phyloP scores from a whole-genome alignment of 2,113 vertebrate species.

The Colossoma macropomum region DNA sequence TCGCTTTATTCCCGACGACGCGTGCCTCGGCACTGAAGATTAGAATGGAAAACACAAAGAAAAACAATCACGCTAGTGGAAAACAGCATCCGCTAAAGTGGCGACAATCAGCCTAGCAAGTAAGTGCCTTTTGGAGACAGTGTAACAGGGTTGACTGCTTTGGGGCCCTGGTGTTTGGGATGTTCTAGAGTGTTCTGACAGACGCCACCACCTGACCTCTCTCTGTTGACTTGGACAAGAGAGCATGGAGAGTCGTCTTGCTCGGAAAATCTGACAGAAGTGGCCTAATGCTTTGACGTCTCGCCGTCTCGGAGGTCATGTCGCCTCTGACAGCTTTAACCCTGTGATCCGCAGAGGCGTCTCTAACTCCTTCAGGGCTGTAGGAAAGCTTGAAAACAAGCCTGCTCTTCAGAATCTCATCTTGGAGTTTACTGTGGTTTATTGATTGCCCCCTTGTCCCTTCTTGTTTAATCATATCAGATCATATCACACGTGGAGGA shows the following conservation, averaged over 20 bases:
- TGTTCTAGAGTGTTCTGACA: conserved; percentile 12
- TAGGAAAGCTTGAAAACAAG: not conserved
- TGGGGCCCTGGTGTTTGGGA: not conserved
- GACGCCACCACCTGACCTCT: conserved; percentile 24
- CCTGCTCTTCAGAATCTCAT: not conserved
- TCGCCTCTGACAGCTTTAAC: conserved; percentile 60
- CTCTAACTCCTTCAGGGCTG: conserved; percentile 19
- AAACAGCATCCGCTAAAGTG: not conserved
- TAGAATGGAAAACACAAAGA: conserved; percentile 32
- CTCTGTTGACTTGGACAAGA: conserved; percentile 23
- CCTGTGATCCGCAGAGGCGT: conserved; percentile 59
- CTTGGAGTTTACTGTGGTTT: conserved; percentile 57
- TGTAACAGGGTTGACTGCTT: not conserved
- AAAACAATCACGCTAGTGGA: not conserved
- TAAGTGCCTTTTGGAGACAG: not conserved
- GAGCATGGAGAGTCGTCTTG: conserved; percentile 45
- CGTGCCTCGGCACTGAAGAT: conserved; percentile 17
- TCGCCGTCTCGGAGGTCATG: conserved; percentile 54
- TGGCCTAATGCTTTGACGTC: conserved; percentile 63
- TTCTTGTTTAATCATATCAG: conserved; percentile 71
- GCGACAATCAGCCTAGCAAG: too few species aligned
- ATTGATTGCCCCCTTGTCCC: conserved; percentile 58
- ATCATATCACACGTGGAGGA: conserved; percentile 67
- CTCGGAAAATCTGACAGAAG: conserved; percentile 56
- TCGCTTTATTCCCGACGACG: not conserved